phyloP scores from a whole-genome alignment of 2,797 vertebrate species.

The Halcyon smyrnensis region DNA sequence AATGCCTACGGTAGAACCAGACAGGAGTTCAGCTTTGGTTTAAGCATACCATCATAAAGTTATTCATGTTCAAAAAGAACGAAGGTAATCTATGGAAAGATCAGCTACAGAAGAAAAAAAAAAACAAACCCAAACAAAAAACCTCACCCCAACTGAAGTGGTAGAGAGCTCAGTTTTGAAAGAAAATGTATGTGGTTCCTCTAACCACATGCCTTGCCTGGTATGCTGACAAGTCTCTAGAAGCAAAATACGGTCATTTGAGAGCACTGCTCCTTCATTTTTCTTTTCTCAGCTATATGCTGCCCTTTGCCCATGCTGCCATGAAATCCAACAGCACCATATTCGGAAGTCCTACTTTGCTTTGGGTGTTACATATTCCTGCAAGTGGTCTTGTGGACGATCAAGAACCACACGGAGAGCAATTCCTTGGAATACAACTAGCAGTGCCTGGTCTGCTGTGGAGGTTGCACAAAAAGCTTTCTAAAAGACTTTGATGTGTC shows the following conservation, averaged over 20 bases:
- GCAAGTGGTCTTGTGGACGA: not conserved
- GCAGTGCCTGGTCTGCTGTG: accelerated
- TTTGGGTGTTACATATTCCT: not conserved
- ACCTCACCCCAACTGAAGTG: not conserved
- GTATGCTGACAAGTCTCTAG: not conserved
- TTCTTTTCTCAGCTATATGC: not conserved
- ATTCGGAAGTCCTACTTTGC: not conserved
- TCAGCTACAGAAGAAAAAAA: not conserved
- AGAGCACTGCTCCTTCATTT: not conserved
- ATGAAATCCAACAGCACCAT: not conserved
- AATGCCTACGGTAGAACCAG: not conserved
- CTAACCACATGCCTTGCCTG: not conserved
- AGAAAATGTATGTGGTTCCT: not conserved
- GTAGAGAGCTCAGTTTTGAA: not conserved
- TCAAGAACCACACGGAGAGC: accelerated
- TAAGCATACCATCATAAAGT: not conserved
- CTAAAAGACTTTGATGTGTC: accelerated
- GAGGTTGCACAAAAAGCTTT: not conserved
- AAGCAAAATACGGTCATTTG: not conserved
- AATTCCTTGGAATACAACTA: not conserved
- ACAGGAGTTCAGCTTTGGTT: not conserved
- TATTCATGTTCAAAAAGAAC: not conserved
- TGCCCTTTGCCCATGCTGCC: not conserved
- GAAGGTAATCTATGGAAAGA: not conserved
- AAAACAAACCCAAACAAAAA: too few relatives aligned